Evolutionary conservation across 2,113 vertebrate genomes (phyloP).

Genomic region (Ornithorhynchus anatinus): DNA sequence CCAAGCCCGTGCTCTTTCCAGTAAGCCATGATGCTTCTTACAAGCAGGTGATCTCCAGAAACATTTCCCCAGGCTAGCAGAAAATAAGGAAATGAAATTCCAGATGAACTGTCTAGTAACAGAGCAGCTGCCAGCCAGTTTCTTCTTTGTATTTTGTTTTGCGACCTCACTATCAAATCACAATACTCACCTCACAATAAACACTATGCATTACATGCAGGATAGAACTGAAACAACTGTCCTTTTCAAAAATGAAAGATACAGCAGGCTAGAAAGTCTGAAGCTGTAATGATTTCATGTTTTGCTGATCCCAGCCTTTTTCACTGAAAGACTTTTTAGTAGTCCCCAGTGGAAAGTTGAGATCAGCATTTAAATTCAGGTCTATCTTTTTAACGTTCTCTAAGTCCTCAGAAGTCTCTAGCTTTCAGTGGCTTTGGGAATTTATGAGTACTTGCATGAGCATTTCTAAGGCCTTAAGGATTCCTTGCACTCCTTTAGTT

Average conservation of each 20-base stretch:
- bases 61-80: not conserved
- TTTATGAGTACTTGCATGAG: conserved; percentile 56
- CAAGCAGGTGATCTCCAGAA: not conserved
- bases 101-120: not conserved
- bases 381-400: conserved; percentile 71
- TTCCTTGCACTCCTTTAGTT: conserved; percentile 19
- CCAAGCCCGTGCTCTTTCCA: not conserved
- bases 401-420: conserved; percentile 65
- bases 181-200: not conserved
- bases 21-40: not conserved
- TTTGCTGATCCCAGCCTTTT: conserved; percentile 79
- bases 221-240: conserved; percentile 76
- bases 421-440: conserved; percentile 59
- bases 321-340: conserved; percentile 78
- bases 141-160: not conserved
- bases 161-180: conserved; percentile 39
- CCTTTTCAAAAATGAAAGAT: conserved; percentile 72
- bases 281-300: conserved; percentile 77
- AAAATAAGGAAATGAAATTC: not conserved
- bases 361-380: conserved; percentile 78
- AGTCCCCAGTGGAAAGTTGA: conserved; percentile 75
- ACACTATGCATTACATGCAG: conserved; percentile 54
- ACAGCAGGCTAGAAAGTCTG: conserved; percentile 73
- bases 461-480: conserved; percentile 44
- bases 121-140: not conserved